Conservation (phyloP, 64 coral and sea anemone genomes). For the Stichodactyla helianthus region DNA sequence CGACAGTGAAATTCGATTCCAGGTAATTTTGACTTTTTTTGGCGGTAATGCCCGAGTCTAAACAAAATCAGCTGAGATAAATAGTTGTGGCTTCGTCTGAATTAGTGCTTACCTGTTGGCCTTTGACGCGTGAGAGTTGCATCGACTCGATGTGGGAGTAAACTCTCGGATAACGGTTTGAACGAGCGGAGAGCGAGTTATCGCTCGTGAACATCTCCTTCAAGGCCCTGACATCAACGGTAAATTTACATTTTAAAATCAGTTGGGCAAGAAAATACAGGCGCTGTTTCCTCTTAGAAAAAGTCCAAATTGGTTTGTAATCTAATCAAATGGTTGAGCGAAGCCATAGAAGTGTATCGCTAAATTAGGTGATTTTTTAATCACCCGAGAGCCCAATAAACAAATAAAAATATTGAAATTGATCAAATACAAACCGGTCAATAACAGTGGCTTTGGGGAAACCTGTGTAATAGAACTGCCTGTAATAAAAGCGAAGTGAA, state of each 20-base stretch:
- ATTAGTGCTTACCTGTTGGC: conserved; percentile 17
- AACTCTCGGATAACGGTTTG: not conserved
- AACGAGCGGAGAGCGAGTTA: not conserved
- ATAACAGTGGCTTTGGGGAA: conserved; percentile 4
- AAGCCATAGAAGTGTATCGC: conserved; percentile 4
- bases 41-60: not conserved
- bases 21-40: not conserved
- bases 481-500: not conserved
- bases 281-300: not conserved
- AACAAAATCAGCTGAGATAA: not conserved
- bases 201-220: conserved; percentile 24
- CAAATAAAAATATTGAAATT: conserved; percentile 18
- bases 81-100: not conserved
- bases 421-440: conserved; percentile 16
- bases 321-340: conserved; percentile 14
- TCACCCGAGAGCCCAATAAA: conserved; percentile 17
- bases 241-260: conserved; percentile 15
- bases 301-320: conserved; percentile 13
- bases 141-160: not conserved
- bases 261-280: not conserved
- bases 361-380: conserved; percentile 32
- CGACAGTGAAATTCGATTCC: not conserved
- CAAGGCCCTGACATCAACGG: conserved; percentile 2
- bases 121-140: not conserved
- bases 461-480: not conserved